Base-by-base conservation (phyloP, 2,797 vertebrate genomes). In the Sarcoramphus papa region DNA sequence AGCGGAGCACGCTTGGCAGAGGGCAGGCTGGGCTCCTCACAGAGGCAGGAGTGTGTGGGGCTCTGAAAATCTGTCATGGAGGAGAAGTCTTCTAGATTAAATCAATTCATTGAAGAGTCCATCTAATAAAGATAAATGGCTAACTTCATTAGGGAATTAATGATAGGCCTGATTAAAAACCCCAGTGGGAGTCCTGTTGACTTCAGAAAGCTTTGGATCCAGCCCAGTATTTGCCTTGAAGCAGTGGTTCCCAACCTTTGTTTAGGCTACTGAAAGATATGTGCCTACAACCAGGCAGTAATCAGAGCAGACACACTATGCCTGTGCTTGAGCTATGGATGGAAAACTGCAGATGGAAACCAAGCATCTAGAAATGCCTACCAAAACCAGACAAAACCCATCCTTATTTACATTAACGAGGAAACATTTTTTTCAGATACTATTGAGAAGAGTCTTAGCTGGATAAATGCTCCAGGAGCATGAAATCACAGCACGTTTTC, bases 121-220 rank as follows among this genome's bases (percentile, higher is more conserved):
- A 43, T 88, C 85, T 93, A 93, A 96, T 96, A 95, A 90, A 94
- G 91, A 90, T 56, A 94, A 96, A 91, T 73, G 9, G 65, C 73
- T 92, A 91, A 94, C 51, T 88, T 93, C 65, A 83, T 95, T 94
- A 96, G 65, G 35, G 64, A 91, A 95, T 92, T 95, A 95, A 91
- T 54, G 72, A 70, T 50, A 72, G 54, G 62, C 25, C 79, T 78
- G 68, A 84, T 76, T 85, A 96, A 95, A 93, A 93, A 68, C n/a
- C 89, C 28, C 86, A 37, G 47, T 17, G 92, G 88, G 92, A 95
- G 45, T 13, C 47, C 41, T 45, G 17, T 69, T 90, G 81, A 84
- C 62, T 92, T 63, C 31, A 63, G 77, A 41, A 79, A 77, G 41
- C 73, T 90, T 89, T 5, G 1, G 54, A 84, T 93, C 59, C 63